A percentile compares a stretch with the other conserved stretches of the same genome.
Evolutionary conservation across 2,113 vertebrate species (phyloP).

Genomic region (Cathartes aura): DNA sequence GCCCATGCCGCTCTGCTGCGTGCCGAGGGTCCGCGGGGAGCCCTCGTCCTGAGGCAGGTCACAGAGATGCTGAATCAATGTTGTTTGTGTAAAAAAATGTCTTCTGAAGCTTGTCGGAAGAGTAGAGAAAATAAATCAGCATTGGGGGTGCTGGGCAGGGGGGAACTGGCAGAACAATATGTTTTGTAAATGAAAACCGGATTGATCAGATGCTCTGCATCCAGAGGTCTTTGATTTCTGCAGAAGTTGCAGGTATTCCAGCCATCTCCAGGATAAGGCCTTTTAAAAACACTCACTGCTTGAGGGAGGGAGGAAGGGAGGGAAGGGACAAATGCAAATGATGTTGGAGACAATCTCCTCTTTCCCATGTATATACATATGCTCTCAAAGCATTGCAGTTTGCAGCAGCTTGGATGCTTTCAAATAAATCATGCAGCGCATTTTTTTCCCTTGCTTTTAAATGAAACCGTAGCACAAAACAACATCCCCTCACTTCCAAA

Average conservation of each 20-base stretch:
- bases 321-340: conserved; percentile 25
- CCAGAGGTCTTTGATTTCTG: not conserved
- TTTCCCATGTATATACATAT: not conserved
- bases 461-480: not conserved
- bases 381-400: not conserved
- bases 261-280: not conserved
- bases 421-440: not conserved
- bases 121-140: not conserved
- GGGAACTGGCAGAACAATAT: not conserved
- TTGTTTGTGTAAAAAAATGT: rapidly evolving
- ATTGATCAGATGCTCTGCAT: not conserved
- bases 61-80: not conserved
- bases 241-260: not conserved
- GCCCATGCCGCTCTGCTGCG: rapidly evolving
- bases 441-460: not conserved
- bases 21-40: rapidly evolving
- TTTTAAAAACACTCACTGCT: not conserved
- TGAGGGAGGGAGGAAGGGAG: not conserved
- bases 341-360: not conserved
- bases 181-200: not conserved
- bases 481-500: not conserved
- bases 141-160: not conserved
- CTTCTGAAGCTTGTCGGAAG: not conserved
- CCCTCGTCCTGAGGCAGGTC: rapidly evolving
- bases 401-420: conserved; percentile 42